Evolutionary conservation across 2,113 vertebrate genomes (phyloP).

Genomic region (Pygoscelis antarcticus): DNA sequence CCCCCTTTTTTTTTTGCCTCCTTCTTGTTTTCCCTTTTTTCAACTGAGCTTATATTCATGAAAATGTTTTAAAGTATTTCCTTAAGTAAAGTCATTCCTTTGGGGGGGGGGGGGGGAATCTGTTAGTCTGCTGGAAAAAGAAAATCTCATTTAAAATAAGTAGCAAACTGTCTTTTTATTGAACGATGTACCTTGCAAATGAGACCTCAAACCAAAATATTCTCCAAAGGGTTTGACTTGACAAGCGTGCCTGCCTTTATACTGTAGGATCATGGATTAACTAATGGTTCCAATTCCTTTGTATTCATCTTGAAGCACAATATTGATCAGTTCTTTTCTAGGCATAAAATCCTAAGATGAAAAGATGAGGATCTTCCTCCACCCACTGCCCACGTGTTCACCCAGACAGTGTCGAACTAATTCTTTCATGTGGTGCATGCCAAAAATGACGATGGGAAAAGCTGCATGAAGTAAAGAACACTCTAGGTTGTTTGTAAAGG

Average conservation of each 20-base stretch:
- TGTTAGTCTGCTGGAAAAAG: not conserved
- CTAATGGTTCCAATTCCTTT: not conserved
- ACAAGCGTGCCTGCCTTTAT: not conserved
- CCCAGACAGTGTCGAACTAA: not conserved
- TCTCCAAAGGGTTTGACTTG: not conserved
- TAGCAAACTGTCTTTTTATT: not conserved
- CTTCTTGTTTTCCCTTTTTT: not conserved
- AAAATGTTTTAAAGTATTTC: not conserved
- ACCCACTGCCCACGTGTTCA: not conserved
- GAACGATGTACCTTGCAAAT: not conserved
- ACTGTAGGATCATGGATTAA: not conserved
- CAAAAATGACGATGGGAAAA: not conserved
- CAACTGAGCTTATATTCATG: accelerated
- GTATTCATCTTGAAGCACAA: not conserved
- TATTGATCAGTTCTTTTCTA: not conserved
- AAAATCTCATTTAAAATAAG: not conserved
- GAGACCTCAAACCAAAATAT: not conserved
- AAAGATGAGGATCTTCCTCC: not conserved
- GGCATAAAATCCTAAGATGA: not conserved
- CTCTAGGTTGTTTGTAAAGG: not conserved
- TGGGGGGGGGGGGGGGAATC: not conserved
- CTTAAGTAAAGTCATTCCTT: not conserved
- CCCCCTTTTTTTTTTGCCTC: not conserved
- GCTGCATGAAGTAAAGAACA: not conserved
- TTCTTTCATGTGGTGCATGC: not conserved